Evolutionary conservation across 2,888 invertebrate genomes (phyloP).

Genomic region (Hoplodrina ambigua): DNA sequence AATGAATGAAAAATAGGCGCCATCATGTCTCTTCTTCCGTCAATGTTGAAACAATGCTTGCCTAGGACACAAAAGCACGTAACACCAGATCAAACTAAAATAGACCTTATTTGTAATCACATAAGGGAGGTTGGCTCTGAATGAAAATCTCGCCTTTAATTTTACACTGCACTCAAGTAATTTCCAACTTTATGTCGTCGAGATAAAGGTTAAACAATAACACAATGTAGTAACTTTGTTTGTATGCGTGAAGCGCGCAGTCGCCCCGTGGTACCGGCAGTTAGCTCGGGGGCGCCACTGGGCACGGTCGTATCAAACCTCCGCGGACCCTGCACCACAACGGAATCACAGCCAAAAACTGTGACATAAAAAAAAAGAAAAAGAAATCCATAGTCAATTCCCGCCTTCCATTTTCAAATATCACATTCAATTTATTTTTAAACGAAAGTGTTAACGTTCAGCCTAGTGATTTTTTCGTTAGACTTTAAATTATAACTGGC

Average conservation of each 20-base stretch:
- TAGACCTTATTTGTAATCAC: slow-evolving; percentile 46
- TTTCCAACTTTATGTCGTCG: slow-evolving; percentile 62
- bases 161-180: slow-evolving; percentile 57
- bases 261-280: slow-evolving; percentile 78
- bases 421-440: slow-evolving; percentile 29
- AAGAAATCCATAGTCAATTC: slow-evolving; percentile 69
- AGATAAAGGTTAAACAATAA: slow-evolving; percentile 62
- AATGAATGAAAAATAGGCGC: slow-evolving; percentile 80
- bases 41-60: slow-evolving; percentile 80
- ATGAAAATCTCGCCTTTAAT: slow-evolving; percentile 42
- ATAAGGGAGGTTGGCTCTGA: slow-evolving; percentile 44
- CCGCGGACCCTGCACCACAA: slow-evolving; percentile 64
- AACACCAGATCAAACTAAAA: slow-evolving; percentile 44
- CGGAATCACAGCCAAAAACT: slow-evolving; percentile 73
- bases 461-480: slow-evolving; percentile 33
- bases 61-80: slow-evolving; percentile 50
- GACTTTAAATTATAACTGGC: slow-evolving; percentile 39
- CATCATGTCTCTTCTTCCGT: slow-evolving; percentile 80
- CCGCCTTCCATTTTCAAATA: slow-evolving; percentile 75
- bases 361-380: slow-evolving; percentile 71
- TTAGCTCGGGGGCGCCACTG: slow-evolving; percentile 84
- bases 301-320: slow-evolving; percentile 74
- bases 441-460: slow-evolving; percentile 7
- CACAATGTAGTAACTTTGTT: slow-evolving; percentile 59
- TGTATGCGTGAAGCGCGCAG: slow-evolving; percentile 80